Conservation (phyloP, 2,888 invertebrate species). For the Colostygia pectinataria region DNA sequence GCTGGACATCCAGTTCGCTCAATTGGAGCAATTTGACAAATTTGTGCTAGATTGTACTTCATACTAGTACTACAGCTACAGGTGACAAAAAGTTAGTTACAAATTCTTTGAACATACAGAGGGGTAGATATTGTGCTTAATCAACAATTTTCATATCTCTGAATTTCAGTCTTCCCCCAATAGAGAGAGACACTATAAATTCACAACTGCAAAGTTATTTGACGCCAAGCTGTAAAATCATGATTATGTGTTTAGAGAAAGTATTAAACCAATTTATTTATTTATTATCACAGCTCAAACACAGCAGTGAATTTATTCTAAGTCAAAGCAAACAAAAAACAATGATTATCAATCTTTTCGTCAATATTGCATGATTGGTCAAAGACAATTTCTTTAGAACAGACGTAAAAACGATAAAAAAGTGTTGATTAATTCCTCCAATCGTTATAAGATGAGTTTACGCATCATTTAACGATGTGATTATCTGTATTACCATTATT, state of each 20-base stretch:
- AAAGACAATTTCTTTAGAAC: background rate
- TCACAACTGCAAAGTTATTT: background rate
- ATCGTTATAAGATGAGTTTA: slow-evolving; percentile 24
- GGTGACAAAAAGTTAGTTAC: too few species aligned
- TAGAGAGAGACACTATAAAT: too few species aligned
- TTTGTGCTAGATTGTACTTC: too few species aligned
- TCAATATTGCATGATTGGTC: slow-evolving; percentile 5
- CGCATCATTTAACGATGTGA: slow-evolving; percentile 28
- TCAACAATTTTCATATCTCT: too few species aligned
- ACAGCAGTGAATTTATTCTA: slow-evolving; percentile 6
- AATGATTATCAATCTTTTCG: background rate
- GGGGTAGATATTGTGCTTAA: too few species aligned
- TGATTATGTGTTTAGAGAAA: slow-evolving; percentile 14
- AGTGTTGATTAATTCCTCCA: slow-evolving; percentile 24
- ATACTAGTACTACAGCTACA: too few species aligned
- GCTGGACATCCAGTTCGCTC: too few species aligned
- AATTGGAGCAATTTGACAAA: too few species aligned
- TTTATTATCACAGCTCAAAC: background rate
- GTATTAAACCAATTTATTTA: slow-evolving; percentile 11
- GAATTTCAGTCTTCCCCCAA: too few species aligned
- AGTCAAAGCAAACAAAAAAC: slow-evolving; percentile 2
- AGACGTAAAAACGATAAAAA: slow-evolving; percentile 14
- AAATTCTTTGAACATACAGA: too few species aligned
- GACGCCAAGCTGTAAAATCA: slow-evolving; percentile 2
- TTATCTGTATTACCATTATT: slow-evolving; percentile 30